phyloP scores from a whole-genome alignment of 2,888 invertebrate species.

The Drosophila planitibia region DNA sequence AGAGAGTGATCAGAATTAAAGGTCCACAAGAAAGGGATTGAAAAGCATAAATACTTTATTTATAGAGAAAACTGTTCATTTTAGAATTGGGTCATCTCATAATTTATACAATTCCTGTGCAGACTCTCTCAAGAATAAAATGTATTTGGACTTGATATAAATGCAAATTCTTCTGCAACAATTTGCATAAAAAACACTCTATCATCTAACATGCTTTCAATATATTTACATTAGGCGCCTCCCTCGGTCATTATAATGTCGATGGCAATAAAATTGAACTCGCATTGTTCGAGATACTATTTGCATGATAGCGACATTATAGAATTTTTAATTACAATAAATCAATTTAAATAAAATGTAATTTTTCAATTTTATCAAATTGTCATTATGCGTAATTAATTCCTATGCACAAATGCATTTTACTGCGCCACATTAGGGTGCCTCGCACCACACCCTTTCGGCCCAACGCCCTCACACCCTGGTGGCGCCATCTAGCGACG shows the following conservation, averaged over 20 bases:
- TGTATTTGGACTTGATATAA: not conserved
- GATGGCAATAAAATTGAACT: conserved; percentile 20
- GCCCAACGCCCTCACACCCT: not conserved
- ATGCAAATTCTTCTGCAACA: not conserved
- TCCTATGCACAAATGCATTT: conserved; percentile 80
- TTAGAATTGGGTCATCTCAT: too few species aligned
- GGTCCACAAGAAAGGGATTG: too few species aligned
- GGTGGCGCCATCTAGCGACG: conserved; percentile 19
- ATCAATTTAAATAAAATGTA: conserved; percentile 83
- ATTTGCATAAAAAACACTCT: not conserved
- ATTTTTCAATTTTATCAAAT: conserved; percentile 84
- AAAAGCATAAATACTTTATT: not conserved
- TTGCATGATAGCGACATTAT: conserved; percentile 42
- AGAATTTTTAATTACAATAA: conserved; percentile 83
- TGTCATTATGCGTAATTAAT: conserved; percentile 84
- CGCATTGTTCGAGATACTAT: conserved; percentile 33
- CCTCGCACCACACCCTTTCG: not conserved
- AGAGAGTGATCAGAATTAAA: not conserved
- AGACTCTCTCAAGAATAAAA: not conserved
- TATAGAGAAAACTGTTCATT: not conserved
- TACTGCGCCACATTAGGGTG: conserved; percentile 35
- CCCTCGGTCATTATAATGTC: conserved; percentile 1
- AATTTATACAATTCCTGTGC: not conserved
- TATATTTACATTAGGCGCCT: not conserved
- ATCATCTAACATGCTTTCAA: not conserved